Evolutionary conservation across 2,797 vertebrate genomes (phyloP).

Genomic region (Tiaroga cobitis): DNA sequence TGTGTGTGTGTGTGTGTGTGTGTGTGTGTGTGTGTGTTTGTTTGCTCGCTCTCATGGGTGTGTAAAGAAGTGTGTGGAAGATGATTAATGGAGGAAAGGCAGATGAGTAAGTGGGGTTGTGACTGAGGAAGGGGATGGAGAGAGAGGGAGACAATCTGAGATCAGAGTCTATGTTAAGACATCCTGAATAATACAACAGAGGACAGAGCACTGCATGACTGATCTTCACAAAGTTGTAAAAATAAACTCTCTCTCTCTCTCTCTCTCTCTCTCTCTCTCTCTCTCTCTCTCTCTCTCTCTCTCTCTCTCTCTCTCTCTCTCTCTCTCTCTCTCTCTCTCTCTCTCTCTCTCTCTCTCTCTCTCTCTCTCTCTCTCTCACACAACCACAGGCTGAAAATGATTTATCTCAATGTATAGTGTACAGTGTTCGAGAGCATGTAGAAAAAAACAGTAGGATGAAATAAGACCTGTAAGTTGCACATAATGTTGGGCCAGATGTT

Average conservation of each 20-base stretch:
- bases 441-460: not conserved
- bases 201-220: conserved; percentile 31
- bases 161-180: conserved; percentile 48
- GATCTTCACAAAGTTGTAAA: not conserved
- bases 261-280: not conserved
- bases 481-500: conserved; percentile 7
- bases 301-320: not conserved
- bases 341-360: not conserved
- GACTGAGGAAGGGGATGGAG: not conserved
- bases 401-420: not conserved
- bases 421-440: not conserved
- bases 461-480: not conserved
- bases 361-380: conserved; percentile 4
- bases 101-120: conserved; percentile 16
- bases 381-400: not conserved
- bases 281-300: conserved; percentile 8
- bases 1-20: too few species aligned
- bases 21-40: not conserved
- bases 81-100: not conserved
- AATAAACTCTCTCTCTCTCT: conserved; percentile 21
- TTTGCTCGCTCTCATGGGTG: not conserved
- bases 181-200: conserved; percentile 47
- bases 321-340: conserved; percentile 6
- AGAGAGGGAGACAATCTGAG: conserved; percentile 7
- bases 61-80: not conserved